phyloP scores from a whole-genome alignment of 1,140 invertebrate genomes.

The Dendroctonus ponderosae region DNA sequence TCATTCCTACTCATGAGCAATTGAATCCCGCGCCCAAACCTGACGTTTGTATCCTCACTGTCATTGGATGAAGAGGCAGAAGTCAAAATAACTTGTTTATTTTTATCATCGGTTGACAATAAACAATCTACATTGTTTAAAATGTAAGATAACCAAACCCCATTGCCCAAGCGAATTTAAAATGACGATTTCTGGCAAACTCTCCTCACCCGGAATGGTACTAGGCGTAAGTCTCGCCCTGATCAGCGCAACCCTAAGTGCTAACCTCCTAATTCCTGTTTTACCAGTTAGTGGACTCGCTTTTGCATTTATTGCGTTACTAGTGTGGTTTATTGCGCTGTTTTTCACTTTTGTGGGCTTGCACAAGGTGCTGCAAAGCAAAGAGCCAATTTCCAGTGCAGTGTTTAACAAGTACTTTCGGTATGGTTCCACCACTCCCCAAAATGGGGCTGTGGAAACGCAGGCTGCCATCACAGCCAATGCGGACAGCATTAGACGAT shows the following conservation, averaged over 20 bases:
- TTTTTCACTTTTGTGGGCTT: conserved; percentile 34
- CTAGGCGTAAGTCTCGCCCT: conserved; percentile 17
- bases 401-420: conserved; percentile 16
- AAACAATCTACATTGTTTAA: not conserved
- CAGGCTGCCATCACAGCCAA: conserved; percentile 24
- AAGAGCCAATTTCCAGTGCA: conserved; percentile 22
- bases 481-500: conserved; percentile 35
- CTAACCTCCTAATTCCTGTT: conserved; percentile 21
- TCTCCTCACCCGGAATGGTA: conserved; percentile 16
- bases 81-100: not conserved
- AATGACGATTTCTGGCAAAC: not conserved
- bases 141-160: not conserved
- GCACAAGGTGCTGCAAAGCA: conserved; percentile 34
- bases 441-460: not conserved
- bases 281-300: conserved; percentile 25
- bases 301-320: conserved; percentile 23
- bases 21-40: no score
- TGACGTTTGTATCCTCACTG: no score
- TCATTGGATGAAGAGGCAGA: not conserved
- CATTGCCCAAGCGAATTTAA: conserved; percentile 3
- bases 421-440: conserved; percentile 5
- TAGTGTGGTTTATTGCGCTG: conserved; percentile 30
- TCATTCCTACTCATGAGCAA: no score
- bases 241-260: conserved; percentile 4
- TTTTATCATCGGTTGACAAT: not conserved